Conservation (phyloP, 1,140 invertebrate genomes). For the Leptestheria dahalacensis region DNA sequence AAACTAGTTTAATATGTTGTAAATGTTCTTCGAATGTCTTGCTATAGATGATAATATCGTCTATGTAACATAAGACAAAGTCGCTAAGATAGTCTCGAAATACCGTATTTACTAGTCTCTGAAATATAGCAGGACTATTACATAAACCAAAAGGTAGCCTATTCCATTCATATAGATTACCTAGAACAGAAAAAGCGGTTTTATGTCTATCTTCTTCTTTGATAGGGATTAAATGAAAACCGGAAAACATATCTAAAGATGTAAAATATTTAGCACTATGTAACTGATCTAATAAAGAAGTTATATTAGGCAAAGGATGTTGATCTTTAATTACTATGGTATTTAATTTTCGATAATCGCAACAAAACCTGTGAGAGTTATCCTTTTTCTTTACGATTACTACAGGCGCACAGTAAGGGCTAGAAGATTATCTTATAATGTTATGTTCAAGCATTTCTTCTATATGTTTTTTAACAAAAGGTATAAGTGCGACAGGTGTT, state of each 20-base stretch:
- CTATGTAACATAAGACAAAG: neutral
- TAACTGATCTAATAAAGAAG: constrained; percentile 29
- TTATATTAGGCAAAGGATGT: constrained; percentile 37
- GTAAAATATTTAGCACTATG: constrained; percentile 29
- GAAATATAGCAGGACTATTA: constrained; percentile 21
- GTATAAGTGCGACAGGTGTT: neutral
- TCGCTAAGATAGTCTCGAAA: constrained; percentile 17
- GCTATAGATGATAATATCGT: constrained; percentile 14
- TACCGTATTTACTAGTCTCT: constrained; percentile 21
- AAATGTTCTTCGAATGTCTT: constrained; percentile 15
- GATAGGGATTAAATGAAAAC: constrained; percentile 36
- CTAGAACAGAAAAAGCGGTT: constrained; percentile 30
- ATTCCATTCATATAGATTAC: constrained; percentile 25
- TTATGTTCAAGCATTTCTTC: constrained; percentile 20
- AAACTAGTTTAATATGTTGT: constrained; percentile 17
- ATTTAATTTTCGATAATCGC: constrained; percentile 35
- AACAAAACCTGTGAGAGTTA: constrained; percentile 29
- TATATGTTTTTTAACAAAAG: neutral
- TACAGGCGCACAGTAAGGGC: constrained; percentile 31
- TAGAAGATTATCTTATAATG: constrained; percentile 33
- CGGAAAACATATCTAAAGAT: constrained; percentile 32
- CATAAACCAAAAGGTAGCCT: constrained; percentile 24
- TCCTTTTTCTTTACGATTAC: constrained; percentile 37
- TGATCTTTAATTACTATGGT: constrained; percentile 23
- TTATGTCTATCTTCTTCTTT: constrained; percentile 27